Base-by-base conservation (phyloP, 2,888 invertebrate genomes). In the Phyllotreta cruciferae region DNA sequence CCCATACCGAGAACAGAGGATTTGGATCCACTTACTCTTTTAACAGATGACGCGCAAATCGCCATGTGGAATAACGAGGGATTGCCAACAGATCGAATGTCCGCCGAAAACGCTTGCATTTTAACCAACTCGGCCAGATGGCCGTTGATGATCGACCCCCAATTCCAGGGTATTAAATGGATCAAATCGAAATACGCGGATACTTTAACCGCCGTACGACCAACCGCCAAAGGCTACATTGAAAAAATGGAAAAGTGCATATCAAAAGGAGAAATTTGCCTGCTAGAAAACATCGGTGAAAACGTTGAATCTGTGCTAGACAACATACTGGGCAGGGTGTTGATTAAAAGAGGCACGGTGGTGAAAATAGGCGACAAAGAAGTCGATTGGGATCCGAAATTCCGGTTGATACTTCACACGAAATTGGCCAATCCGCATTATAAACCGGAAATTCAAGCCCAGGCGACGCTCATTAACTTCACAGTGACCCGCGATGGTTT, bases 21-120 rank as follows among this genome's bases (percentile, higher is more conserved):
- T 10, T 82, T 93, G 57, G 95, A 97, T 80, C 92, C 93, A 0
- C 83, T 97, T 57, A 82, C 88, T n/a, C 85, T 96, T 83, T 83
- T 97, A 68, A 94, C 95, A 6, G 96, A 97, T 77, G 96, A 95
- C 80, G 96, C 96, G 0, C 90, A 91, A 79, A 88, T 97, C 63
- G 97, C 97, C 0, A 85, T 87, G 58, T 98, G 97, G 97, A 96
- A 96, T 79, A 97, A 97, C 78, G 94, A 95, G 80, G 96, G 91
- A 0, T 82, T 98, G 52, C 97, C 97, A 3, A 91, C 90, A 55
- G 97, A 97, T 79, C 85, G 91, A 54, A 96, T 96, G 95, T 96
- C 96, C 6, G 86, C 94, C 0, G 96, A 97, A 81, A 97, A 97
- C 80, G 97, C 96, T 4, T 93, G 93, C 11, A 96, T 97, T 71